Evolutionary conservation across 2,797 vertebrate species (phyloP), one percentile per base, ranked within the genome.

Genomic region (Sebastes umbrosus): DNA sequence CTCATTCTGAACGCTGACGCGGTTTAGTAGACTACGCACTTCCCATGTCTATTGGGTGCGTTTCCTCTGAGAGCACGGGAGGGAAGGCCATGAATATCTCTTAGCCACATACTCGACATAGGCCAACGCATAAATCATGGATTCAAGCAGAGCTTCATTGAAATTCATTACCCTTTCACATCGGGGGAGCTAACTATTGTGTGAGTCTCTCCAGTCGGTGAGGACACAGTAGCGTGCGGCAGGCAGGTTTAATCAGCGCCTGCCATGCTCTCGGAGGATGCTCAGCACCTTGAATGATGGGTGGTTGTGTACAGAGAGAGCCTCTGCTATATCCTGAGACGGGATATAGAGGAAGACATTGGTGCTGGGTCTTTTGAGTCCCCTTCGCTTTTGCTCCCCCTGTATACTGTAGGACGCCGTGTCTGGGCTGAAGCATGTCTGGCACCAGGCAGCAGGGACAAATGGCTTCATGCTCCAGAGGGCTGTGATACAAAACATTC

Each of bases 131-230:
- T 94, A 94, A 94, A 94, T 94, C 93, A 95, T 72, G 81, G 86
- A 94, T 94, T 95, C 90, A 92, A 93, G 89, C 91, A 88, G 88
- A 90, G 91, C 92, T 92, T 93, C 92, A 93, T 95, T 94, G 93
- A 93, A 94, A 94, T 95, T 93, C 92, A 95, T 94, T 93, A 93
- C 90, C 93, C 91, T 87, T 73, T 93, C 92, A 93, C 94, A 93
- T 94, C 92, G 86, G 83, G 90, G 93, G 90, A 92, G 90, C 90
- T 93, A 94, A 95, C 93, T 93, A 93, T 92, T 93, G 93, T 92
- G 90, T 39, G 80, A 84, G 85, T 77, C 85, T 90, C 88, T 90
- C 86, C 79, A 82, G 79, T 84, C 39, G 25, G 86, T 52, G 84
- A 90, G 90, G 91, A 91, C 87, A 65, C 83, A 87, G 88, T 31